Evolutionary conservation across 1,140 invertebrate genomes (phyloP).

Genomic region (Lordiphosa clarofinis): DNA sequence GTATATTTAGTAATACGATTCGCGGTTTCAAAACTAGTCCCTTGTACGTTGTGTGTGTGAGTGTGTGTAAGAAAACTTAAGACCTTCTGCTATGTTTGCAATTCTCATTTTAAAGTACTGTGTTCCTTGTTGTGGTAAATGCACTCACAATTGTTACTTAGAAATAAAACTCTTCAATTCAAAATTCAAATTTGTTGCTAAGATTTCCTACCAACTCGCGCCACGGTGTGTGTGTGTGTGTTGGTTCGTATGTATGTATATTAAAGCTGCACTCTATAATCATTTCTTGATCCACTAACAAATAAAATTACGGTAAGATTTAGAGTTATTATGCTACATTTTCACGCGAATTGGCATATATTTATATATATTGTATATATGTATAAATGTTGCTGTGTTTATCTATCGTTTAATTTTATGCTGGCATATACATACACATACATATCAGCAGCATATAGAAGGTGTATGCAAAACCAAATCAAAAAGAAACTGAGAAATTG

Average conservation of each 20-base stretch:
- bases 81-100: constrained; percentile 24
- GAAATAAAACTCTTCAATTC: constrained; percentile 36
- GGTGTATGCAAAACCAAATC: constrained; percentile 32
- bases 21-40: constrained; percentile 75
- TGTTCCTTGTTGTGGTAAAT: constrained; percentile 48
- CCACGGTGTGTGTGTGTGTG: constrained; percentile 7
- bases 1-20: constrained; percentile 78
- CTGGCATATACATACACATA: constrained; percentile 27
- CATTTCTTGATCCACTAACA: constrained; percentile 45
- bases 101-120: constrained; percentile 25
- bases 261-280: constrained; percentile 60
- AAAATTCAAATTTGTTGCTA: constrained; percentile 63
- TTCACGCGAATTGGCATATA: constrained; percentile 56
- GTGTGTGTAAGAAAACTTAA: constrained; percentile 39
- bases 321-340: constrained; percentile 31
- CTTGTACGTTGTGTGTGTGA: constrained; percentile 69
- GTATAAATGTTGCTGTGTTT: constrained; percentile 8
- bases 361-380: constrained; percentile 15
- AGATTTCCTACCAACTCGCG: constrained; percentile 31
- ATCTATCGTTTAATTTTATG: constrained; percentile 24
- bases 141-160: constrained; percentile 45
- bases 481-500: constrained; percentile 20
- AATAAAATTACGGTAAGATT: constrained; percentile 40
- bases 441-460: constrained; percentile 37
- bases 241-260: constrained; percentile 26